Evolutionary conservation across 2,113 vertebrate genomes (phyloP).

Genomic region (Anarhynchus alexandrinus): DNA sequence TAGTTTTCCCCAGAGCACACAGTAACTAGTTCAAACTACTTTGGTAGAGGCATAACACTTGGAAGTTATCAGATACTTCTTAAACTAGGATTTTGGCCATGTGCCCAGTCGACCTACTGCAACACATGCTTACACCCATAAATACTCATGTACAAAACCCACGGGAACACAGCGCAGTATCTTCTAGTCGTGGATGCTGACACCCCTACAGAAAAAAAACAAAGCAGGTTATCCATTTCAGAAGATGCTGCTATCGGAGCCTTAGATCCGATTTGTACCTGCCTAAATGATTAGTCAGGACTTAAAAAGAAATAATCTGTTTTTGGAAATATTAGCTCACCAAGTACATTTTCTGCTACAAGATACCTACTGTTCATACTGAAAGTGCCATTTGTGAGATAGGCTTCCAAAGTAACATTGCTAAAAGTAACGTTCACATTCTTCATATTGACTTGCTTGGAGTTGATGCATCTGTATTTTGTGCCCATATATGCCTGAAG

Average conservation of each 20-base stretch:
- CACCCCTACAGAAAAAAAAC: background rate
- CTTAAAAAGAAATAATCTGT: background rate
- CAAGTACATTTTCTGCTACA: background rate
- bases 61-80: background rate
- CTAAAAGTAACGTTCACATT: slow-evolving; percentile 71
- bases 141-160: background rate
- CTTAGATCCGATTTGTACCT: background rate
- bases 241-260: background rate
- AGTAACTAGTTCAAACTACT: background rate
- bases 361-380: slow-evolving; percentile 79
- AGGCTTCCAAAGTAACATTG: slow-evolving; percentile 83
- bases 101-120: background rate
- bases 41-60: background rate
- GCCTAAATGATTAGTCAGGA: background rate
- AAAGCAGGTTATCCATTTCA: background rate
- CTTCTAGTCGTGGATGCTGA: background rate
- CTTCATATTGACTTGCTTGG: slow-evolving; percentile 43
- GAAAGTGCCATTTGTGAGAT: slow-evolving; percentile 74
- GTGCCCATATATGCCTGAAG: slow-evolving; percentile 81
- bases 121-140: background rate
- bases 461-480: slow-evolving; percentile 80
- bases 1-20: background rate
- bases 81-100: background rate
- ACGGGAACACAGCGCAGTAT: background rate
- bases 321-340: background rate